Evolutionary conservation across 2,888 invertebrate genomes (phyloP), one percentile per base, ranked within the genome.

Genomic region (Machimus atricapillus): DNA sequence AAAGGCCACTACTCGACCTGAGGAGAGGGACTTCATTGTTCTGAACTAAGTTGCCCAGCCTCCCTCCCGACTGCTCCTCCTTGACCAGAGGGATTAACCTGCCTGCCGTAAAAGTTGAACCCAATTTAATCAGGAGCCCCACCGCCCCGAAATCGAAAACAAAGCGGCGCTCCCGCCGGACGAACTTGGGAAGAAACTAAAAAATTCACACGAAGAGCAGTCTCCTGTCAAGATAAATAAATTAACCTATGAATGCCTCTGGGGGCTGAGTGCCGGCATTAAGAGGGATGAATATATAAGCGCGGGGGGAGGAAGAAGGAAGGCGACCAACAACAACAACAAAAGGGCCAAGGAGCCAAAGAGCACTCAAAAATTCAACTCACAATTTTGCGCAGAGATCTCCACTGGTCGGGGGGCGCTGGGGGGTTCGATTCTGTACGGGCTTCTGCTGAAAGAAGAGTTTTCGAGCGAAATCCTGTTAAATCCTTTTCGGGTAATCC

Each of bases 371-470:
- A 88, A 88, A 87, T 88, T 88, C 88, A 87, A 87, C 87, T 88
- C 88, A 88, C 88, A 88, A 88, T 88, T 88, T 88, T 88, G 88
- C 88, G 88, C 88, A 88, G 86, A 87, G 87, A 88, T 87, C 86
- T 82, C 82, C 58, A 31, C 52, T 85, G 87, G 85, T 83, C 40
- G 85, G 86, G 86, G 78, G 58, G 79, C 46, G 46, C 43, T 46
- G 34, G 82, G 78, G 79, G 46, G 46, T 78, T 82, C 58, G 46
- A 76, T 85, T 78, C 66, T 81, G 79, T 66, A 77, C 76, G 87
- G 74, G 46, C 46, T 74, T 83, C 23, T 66, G 19, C 66, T 34
- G 23, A 23, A 46, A n/a, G 66, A 83, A 85, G 58, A 77, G 77
- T 86, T 86, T 74, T 43, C 73, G 79, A 74, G 79, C 86, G 83